Evolutionary conservation across 1,140 invertebrate species (phyloP), one percentile per base, ranked within the genome.

Genomic region (Ips nitidus): DNA sequence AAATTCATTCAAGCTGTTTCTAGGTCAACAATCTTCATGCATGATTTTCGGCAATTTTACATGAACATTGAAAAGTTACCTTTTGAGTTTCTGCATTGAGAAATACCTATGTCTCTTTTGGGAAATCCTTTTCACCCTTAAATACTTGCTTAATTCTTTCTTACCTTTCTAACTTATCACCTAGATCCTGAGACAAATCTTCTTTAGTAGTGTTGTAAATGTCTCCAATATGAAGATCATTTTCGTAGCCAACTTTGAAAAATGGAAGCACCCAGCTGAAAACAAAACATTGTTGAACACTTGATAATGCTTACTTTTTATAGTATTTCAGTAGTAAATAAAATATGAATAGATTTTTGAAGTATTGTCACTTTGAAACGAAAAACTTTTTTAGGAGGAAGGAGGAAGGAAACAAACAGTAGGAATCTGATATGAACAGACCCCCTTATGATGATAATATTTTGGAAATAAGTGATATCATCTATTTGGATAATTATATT

Each of bases 211-310:
- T 64, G 60, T 74, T 84, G 74, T 86, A 90, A 22, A 93, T 82
- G 80, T 92, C 90, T 45, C 84, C 80, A 57, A 87, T 79, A 77
- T 88, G 87, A n/a, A 91, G 81, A 74, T 91, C 67, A 47, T 70
- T 70, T 2, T 67, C 38, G 57, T 74, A 74, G n/a, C 89, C 89
- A 7, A 85, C 79, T 84, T 85, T 87, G 77, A 90, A 90, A 4
- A 86, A 85, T 52, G 86, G 86, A 73, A 90, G 80, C 68, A 87
- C 83, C 86, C 88, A 90, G 69, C 88, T 85, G 52, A 58, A 72
- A 73, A 4, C 5, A 58, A 53, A 53, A 22, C 22, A 22, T 22
- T 22, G 22, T 22, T 22, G 6, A 53, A 53, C 36, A 6, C 6
- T 53, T 53, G 6, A 6, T 4, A 8, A 36, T 36, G 4, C 22